Evolutionary conservation across 2,797 vertebrate genomes (phyloP).

Genomic region (Xiphorhynchus erythropygius): DNA sequence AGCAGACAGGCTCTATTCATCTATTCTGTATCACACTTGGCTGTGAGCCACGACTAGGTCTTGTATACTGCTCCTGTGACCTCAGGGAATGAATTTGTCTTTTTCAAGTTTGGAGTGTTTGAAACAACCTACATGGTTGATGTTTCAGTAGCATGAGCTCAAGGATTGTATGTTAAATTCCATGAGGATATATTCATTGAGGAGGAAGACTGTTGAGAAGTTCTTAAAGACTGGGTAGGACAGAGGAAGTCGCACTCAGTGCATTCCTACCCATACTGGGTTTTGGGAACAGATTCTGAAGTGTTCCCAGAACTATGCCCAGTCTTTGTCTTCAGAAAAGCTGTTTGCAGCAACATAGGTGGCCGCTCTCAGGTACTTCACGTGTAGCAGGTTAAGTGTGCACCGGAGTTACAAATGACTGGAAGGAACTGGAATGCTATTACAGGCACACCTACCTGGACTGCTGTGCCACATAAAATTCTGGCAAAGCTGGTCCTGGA

Average conservation of each 20-base stretch:
- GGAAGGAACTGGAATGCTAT: neutral
- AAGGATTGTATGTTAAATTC: neutral
- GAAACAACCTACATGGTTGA: neutral
- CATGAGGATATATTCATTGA: neutral
- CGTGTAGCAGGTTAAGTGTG: neutral
- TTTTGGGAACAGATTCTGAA: neutral
- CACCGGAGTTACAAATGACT: fast-evolving
- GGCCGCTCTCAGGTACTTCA: fast-evolving
- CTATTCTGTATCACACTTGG: neutral
- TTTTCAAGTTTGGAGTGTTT: neutral
- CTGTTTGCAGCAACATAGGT: fast-evolving
- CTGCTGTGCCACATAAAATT: neutral
- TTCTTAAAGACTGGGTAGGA: neutral
- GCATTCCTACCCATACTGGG: neutral
- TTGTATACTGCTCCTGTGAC: neutral
- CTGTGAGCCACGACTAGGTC: fast-evolving
- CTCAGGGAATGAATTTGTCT: neutral
- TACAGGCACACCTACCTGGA: fast-evolving
- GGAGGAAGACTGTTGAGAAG: neutral
- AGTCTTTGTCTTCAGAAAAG: neutral
- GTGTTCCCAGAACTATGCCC: neutral
- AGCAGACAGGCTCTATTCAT: neutral
- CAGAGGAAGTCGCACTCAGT: fast-evolving
- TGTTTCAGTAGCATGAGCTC: neutral
- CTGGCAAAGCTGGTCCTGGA: neutral